Evolutionary conservation across 2,888 invertebrate genomes (phyloP).

Genomic region (Xestia rhomboidea): DNA sequence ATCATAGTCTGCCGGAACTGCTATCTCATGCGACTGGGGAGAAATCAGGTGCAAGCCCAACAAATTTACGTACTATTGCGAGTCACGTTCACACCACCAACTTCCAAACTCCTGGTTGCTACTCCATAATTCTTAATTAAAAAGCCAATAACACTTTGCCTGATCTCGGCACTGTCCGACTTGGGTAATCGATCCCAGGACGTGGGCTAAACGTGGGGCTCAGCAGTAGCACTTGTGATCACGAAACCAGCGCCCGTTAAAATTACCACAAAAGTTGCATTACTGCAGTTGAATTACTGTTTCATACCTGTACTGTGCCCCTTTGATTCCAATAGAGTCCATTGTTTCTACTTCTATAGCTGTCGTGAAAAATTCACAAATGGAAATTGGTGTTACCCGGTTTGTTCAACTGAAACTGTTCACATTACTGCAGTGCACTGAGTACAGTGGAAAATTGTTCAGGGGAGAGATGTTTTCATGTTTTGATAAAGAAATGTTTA

Average conservation of each 20-base stretch:
- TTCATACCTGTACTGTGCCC: slow-evolving; percentile 1
- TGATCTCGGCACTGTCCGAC: neutral
- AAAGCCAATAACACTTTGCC: neutral
- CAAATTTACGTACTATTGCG: neutral
- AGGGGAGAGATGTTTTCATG: neutral
- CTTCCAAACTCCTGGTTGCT: neutral
- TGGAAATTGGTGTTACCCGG: slow-evolving; percentile 47
- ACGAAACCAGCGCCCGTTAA: neutral
- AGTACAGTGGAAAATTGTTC: slow-evolving; percentile 6
- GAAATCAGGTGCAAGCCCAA: too few relatives aligned
- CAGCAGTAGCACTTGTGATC: neutral
- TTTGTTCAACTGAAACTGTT: slow-evolving; percentile 20
- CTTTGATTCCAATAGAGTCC: slow-evolving; percentile 53
- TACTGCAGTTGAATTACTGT: slow-evolving; percentile 14
- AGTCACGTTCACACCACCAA: neutral
- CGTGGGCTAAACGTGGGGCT: neutral
- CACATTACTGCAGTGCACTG: slow-evolving; percentile 2
- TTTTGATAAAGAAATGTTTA: slow-evolving; percentile 1
- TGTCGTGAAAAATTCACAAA: slow-evolving; percentile 52
- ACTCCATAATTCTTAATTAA: neutral
- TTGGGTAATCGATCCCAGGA: neutral
- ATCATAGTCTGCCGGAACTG: too few relatives aligned
- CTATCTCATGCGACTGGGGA: too few relatives aligned
- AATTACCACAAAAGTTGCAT: neutral
- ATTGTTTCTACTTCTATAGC: slow-evolving; percentile 53